Evolutionary conservation across 2,113 vertebrate species (phyloP).

Genomic region (Chloropsis cyanopogon): DNA sequence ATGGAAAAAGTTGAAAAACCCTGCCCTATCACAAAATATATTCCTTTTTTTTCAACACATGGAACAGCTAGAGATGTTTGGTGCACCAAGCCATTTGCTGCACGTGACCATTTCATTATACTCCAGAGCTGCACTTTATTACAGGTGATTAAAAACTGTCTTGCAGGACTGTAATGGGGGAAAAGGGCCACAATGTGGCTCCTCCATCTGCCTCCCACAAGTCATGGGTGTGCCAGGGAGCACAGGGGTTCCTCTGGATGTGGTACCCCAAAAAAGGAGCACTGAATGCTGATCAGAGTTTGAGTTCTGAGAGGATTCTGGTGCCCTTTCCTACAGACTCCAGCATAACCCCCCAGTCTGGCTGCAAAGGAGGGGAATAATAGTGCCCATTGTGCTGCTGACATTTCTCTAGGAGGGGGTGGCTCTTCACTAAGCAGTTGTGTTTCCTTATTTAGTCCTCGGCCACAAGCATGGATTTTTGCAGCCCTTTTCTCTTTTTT

Average conservation of each 20-base stretch:
- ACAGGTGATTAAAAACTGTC: neutral
- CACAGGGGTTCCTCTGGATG: neutral
- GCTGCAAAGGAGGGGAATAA: slow-evolving; percentile 4
- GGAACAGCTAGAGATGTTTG: neutral
- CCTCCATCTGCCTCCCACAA: neutral
- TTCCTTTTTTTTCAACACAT: neutral
- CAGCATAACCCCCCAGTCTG: neutral
- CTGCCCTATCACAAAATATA: neutral
- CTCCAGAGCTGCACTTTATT: neutral
- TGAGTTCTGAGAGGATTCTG: neutral
- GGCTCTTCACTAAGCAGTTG: neutral
- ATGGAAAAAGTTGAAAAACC: neutral
- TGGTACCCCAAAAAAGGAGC: neutral
- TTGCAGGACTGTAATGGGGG: fast-evolving
- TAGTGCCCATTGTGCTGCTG: slow-evolving; percentile 7
- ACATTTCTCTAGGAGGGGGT: slow-evolving; percentile 29
- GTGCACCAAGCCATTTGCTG: neutral
- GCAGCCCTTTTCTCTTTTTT: neutral
- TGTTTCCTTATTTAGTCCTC: slow-evolving; percentile 33
- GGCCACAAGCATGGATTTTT: neutral
- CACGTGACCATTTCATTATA: neutral
- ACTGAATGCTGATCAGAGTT: neutral
- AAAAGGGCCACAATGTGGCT: neutral
- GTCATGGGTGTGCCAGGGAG: neutral
- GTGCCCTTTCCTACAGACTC: neutral